Evolutionary conservation across 2,113 vertebrate genomes (phyloP).

Genomic region (Microcebus murinus): DNA sequence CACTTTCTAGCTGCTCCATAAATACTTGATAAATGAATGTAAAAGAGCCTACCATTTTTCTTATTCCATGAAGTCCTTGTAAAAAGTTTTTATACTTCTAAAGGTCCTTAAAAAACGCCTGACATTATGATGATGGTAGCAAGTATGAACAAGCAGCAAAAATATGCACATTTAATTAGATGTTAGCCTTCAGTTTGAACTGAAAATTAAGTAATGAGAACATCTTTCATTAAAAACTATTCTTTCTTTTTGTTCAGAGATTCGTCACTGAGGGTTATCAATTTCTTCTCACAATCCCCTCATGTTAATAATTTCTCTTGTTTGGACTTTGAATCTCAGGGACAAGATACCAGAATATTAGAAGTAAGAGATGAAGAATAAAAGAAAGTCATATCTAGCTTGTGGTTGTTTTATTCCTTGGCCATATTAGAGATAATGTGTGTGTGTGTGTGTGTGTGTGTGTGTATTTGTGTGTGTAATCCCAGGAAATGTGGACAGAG

Average conservation of each 20-base stretch:
- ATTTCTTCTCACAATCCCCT: background rate
- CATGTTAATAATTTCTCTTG: background rate
- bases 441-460: background rate
- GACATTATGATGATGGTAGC: background rate
- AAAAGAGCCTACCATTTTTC: background rate
- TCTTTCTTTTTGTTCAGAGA: background rate
- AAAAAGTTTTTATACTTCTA: background rate
- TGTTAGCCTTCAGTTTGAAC: background rate
- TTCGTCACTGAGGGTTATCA: background rate
- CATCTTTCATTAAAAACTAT: background rate
- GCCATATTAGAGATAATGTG: background rate
- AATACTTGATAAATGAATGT: background rate
- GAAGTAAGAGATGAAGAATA: background rate
- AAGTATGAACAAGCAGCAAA: background rate
- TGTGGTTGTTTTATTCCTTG: background rate
- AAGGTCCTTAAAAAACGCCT: background rate
- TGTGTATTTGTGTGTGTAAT: background rate
- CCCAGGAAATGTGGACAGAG: background rate
- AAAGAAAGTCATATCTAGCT: background rate
- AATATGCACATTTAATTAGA: background rate
- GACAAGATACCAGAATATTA: background rate
- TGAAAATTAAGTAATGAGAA: background rate
- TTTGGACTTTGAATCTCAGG: background rate
- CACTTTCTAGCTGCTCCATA: background rate
- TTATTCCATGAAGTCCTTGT: background rate